Evolutionary conservation across 2,113 vertebrate genomes (phyloP).

Genomic region (Macquaria australasica): DNA sequence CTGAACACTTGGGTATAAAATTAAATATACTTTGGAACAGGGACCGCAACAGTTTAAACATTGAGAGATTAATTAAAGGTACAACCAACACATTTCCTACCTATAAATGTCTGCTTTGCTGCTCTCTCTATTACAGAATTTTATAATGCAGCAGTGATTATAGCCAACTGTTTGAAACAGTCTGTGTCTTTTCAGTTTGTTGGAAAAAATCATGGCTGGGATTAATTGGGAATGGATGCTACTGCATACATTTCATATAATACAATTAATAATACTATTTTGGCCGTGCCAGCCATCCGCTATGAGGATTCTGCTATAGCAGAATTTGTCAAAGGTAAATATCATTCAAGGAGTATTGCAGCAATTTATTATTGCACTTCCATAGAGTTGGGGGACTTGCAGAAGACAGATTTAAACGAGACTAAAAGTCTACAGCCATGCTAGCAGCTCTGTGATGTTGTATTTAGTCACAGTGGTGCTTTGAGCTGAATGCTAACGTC

Average conservation of each 20-base stretch:
- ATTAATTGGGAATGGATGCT: neutral
- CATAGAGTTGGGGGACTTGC: neutral
- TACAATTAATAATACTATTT: neutral
- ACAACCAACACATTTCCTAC: neutral
- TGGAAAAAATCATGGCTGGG: neutral
- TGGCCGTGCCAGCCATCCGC: neutral
- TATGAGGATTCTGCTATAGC: neutral
- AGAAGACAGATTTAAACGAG: neutral
- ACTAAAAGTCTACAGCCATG: no score
- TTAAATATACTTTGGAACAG: slow-evolving; percentile 15
- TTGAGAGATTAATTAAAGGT: slow-evolving; percentile 13
- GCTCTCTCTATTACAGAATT: neutral
- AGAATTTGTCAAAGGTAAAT: neutral
- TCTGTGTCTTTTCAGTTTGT: neutral
- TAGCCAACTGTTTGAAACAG: neutral
- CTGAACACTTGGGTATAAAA: slow-evolving; percentile 23
- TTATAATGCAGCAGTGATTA: neutral
- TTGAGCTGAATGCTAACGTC: no score
- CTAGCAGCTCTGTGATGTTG: no score
- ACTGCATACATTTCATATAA: no score
- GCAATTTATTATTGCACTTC: neutral
- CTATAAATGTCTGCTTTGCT: slow-evolving; percentile 2
- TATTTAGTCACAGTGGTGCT: no score
- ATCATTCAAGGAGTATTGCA: neutral
- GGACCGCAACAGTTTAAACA: slow-evolving; percentile 23